Evolutionary conservation across 2,888 invertebrate species (phyloP).

Genomic region (Phortica okadai): DNA sequence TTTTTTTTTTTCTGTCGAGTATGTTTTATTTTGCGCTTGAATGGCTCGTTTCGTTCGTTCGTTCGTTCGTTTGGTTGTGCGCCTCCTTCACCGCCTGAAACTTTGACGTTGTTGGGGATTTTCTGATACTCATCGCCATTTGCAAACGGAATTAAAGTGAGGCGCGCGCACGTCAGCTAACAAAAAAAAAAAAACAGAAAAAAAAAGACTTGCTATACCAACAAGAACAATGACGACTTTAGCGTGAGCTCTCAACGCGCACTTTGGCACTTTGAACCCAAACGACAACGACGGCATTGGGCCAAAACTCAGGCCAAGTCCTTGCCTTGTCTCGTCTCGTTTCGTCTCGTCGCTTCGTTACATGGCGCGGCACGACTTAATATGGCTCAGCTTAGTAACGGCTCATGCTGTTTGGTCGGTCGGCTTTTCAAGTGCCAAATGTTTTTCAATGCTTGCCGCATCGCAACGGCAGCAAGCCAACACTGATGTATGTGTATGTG

Average conservation of each 20-base stretch:
- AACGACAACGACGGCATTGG: conserved; percentile 11
- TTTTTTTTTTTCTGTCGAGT: conserved; percentile 16
- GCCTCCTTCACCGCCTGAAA: not conserved
- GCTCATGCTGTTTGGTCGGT: conserved; percentile 5
- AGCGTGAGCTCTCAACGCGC: not conserved
- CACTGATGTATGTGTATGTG: conserved; percentile 1
- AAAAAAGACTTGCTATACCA: not conserved
- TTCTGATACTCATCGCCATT: conserved; percentile 25
- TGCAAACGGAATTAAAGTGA: conserved; percentile 26
- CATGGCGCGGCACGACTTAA: too few relatives aligned
- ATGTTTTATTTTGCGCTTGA: conserved; percentile 27
- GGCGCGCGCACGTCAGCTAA: conserved; percentile 6
- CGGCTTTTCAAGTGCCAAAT: conserved; percentile 13
- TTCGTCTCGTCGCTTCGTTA: too few relatives aligned
- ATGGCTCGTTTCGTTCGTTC: conserved; percentile 23
- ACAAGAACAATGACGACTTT: conserved; percentile 9
- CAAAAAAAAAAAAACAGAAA: conserved; percentile 8
- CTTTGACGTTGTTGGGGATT: conserved; percentile 12
- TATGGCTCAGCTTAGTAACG: not conserved
- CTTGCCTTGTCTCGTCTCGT: too few relatives aligned
- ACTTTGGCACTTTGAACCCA: conserved; percentile 26
- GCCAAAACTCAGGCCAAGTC: conserved; percentile 45
- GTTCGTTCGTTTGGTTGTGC: conserved; percentile 1
- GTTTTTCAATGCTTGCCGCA: conserved; percentile 6
- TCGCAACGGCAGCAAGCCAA: not conserved